Conservation (phyloP, 2,113 vertebrate genomes). For the Mastomys coucha region DNA sequence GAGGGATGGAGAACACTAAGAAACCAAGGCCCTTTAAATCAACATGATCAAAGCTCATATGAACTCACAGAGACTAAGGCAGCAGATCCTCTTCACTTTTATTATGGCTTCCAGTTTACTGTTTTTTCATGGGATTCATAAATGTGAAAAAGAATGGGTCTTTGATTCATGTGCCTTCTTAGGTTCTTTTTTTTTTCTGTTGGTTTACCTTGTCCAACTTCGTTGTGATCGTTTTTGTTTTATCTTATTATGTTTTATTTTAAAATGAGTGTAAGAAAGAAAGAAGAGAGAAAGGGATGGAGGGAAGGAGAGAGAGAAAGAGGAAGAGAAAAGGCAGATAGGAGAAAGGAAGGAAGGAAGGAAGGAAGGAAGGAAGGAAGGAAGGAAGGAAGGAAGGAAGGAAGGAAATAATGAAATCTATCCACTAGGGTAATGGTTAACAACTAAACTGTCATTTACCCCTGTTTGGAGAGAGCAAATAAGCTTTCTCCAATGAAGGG, state of each 20-base stretch:
- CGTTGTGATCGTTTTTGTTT: background rate
- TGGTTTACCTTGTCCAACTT: background rate
- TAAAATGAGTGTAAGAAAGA: no score
- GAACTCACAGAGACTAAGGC: background rate
- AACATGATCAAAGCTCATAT: background rate
- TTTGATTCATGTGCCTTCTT: background rate
- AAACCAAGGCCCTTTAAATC: background rate
- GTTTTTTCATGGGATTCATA: background rate
- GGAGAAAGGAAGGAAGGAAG: no score
- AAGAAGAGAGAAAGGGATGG: no score
- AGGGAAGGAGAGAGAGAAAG: accelerated
- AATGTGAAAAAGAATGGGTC: background rate
- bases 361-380: no score
- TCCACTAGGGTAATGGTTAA: background rate
- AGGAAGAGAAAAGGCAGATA: no score
- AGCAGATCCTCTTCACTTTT: background rate
- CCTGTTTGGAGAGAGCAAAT: background rate
- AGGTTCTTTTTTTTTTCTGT: background rate
- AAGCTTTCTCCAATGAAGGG: background rate
- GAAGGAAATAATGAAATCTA: background rate
- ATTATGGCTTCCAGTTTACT: background rate
- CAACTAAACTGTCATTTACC: background rate
- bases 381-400: no score
- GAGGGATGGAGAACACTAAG: background rate
- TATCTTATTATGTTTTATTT: background rate